A percentile compares a stretch with the other conserved stretches of the same genome.
Evolutionary conservation across 1,140 invertebrate genomes (phyloP).

Genomic region (Lycorma delicatula): DNA sequence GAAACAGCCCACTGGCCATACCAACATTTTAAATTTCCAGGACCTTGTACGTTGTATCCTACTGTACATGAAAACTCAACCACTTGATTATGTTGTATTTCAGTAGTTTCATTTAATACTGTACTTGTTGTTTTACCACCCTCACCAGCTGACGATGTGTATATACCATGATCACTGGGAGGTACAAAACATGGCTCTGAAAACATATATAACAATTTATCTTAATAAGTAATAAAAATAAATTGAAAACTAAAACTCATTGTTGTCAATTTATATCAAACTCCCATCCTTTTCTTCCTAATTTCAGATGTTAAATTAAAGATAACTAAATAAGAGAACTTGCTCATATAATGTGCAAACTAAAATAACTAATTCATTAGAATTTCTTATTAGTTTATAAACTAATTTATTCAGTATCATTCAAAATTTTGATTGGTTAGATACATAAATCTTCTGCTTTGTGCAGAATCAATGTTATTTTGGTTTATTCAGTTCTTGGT

Average conservation of each 20-base stretch:
- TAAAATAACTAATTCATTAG: no score
- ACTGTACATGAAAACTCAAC: slow-evolving; percentile 55
- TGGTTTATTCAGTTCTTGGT: no score
- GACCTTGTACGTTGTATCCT: slow-evolving; percentile 59
- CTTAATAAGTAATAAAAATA: background rate
- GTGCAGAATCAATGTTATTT: no score
- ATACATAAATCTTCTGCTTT: no score
- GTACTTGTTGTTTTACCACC: slow-evolving; percentile 34
- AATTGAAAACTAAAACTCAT: slow-evolving; percentile 6
- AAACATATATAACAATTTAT: slow-evolving; percentile 27
- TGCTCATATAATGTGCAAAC: no score
- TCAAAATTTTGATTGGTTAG: no score
- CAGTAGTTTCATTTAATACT: slow-evolving; percentile 33
- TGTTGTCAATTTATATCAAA: no score
- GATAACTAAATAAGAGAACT: no score
- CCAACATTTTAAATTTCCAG: slow-evolving; percentile 61
- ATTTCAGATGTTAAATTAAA: no score
- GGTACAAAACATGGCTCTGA: slow-evolving; percentile 59
- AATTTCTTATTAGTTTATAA: no score
- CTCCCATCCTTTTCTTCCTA: no score
- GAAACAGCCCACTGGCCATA: slow-evolving; percentile 68
- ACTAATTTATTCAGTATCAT: no score
- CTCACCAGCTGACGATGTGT: slow-evolving; percentile 30
- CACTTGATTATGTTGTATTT: slow-evolving; percentile 40
- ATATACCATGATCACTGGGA: slow-evolving; percentile 51